Base-by-base conservation (phyloP, 2,888 invertebrate genomes). In the Drosophila phalerata region DNA sequence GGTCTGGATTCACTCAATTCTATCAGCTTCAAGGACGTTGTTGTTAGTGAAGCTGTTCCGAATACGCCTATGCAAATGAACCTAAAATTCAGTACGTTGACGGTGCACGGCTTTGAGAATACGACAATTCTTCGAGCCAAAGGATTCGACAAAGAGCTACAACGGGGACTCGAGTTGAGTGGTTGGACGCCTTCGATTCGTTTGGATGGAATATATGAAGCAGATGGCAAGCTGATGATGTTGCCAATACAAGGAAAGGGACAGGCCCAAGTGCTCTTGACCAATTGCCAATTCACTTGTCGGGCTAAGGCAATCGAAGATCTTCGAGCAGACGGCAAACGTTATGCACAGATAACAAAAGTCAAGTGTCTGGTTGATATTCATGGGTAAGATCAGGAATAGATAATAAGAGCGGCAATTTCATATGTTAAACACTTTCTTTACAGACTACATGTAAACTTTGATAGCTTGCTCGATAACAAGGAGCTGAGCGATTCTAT, bases 351-450 rank as follows among this genome's bases (percentile, higher is more conserved):
- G 17, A 40, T 40, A 40, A 17, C 40, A 40, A 40, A 11, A 10
- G 40, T 40, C 40, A 40, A 40, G 40, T 40, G 40, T 40, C 17
- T 40, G 40, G 17, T 40, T 10, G 40, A 40, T 11, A 40, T 40
- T 40, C 15, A 40, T 1, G 40, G 17, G 17, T 40, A 11, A 10
- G 17, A 10, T 10, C 40, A 10, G 10, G 4, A 40, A 17, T 17
- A 17, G 4, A 17, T 17, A 17, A 17, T 17, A 10, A 10, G 10
- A 40, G 17, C 5, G 9, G 9, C 17, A 40, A 5, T 17, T 17
- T 40, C 5, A 40, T 1, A 10, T 11, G 1, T 17, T 17, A 5
- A 10, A 5, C 40, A 5, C 17, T 17, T 10, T 19, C 37, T 38
- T 38, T 38, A 38, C 9, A 40, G 17, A 40, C 40, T 40, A 5